Evolutionary conservation across 1,140 invertebrate species (phyloP).

Genomic region (Potamilus streckersoni): DNA sequence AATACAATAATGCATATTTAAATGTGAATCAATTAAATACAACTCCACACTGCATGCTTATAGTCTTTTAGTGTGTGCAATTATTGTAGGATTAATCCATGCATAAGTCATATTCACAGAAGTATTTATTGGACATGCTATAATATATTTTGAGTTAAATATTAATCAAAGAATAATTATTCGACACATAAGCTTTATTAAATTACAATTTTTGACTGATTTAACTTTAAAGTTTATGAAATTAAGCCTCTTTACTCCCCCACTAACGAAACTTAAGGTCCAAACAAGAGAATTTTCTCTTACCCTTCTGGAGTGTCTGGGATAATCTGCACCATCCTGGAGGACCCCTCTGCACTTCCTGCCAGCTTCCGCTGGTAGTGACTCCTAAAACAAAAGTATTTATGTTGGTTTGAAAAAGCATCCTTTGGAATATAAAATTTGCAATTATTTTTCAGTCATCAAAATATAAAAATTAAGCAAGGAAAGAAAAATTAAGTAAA

Average conservation of each 20-base stretch:
- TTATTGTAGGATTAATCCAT: too few species aligned
- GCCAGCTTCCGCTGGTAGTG: conserved; percentile 58
- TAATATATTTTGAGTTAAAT: neutral
- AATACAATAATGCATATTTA: too few species aligned
- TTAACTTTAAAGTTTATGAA: neutral
- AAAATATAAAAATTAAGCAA: neutral
- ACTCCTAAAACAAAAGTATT: conserved; percentile 41
- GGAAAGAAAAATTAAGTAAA: neutral
- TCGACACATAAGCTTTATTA: neutral
- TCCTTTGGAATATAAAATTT: neutral
- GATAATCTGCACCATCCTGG: conserved; percentile 40
- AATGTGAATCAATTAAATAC: too few species aligned
- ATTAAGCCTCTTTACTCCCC: neutral
- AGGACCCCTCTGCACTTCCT: conserved; percentile 39
- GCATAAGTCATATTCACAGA: too few species aligned
- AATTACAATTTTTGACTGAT: neutral
- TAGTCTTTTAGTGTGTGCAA: too few species aligned
- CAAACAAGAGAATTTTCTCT: conserved; percentile 26
- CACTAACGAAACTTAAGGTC: neutral
- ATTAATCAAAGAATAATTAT: neutral
- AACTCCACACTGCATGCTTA: too few species aligned
- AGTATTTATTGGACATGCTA: neutral
- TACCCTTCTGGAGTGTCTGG: conserved; percentile 42
- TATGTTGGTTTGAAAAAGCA: neutral
- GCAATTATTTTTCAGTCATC: neutral